Percentiles rank a stretch among this genome's conserved stretches.
Conservation (phyloP, 2,888 invertebrate genomes). For the Drosophila dives region DNA sequence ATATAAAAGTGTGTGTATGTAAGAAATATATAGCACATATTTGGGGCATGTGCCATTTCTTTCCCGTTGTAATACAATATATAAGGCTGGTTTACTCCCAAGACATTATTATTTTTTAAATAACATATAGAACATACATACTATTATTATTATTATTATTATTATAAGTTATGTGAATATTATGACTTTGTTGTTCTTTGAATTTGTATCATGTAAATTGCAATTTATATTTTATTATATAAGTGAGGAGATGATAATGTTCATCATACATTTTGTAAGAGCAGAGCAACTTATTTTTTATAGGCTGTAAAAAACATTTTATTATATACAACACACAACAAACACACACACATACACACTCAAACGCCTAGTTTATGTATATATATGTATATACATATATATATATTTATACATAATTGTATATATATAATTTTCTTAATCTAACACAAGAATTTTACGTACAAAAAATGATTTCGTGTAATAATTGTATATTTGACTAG, state of each 20-base stretch:
- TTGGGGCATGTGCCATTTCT: slow-evolving; percentile 72
- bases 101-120: slow-evolving; percentile 84
- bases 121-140: slow-evolving; percentile 33
- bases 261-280: slow-evolving; percentile 29
- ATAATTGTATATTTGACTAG: slow-evolving; percentile 10
- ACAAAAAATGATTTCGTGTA: slow-evolving; percentile 13
- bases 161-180: slow-evolving; percentile 40
- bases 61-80: slow-evolving; percentile 80
- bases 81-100: slow-evolving; percentile 85
- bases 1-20: slow-evolving; percentile 24
- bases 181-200: slow-evolving; percentile 51
- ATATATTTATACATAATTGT: slow-evolving; percentile 9
- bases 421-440: slow-evolving; percentile 13
- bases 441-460: slow-evolving; percentile 12
- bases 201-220: slow-evolving; percentile 46
- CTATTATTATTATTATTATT: slow-evolving; percentile 40
- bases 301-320: slow-evolving; percentile 66
- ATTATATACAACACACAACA: slow-evolving; percentile 56
- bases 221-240: slow-evolving; percentile 58
- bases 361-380: slow-evolving; percentile 5
- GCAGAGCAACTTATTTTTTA: slow-evolving; percentile 74
- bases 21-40: slow-evolving; percentile 43
- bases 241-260: slow-evolving; percentile 28
- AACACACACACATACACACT: slow-evolving; percentile 22
- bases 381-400: neutral